phyloP scores from a whole-genome alignment of 2,797 vertebrate genomes.

The Botia almorhae region DNA sequence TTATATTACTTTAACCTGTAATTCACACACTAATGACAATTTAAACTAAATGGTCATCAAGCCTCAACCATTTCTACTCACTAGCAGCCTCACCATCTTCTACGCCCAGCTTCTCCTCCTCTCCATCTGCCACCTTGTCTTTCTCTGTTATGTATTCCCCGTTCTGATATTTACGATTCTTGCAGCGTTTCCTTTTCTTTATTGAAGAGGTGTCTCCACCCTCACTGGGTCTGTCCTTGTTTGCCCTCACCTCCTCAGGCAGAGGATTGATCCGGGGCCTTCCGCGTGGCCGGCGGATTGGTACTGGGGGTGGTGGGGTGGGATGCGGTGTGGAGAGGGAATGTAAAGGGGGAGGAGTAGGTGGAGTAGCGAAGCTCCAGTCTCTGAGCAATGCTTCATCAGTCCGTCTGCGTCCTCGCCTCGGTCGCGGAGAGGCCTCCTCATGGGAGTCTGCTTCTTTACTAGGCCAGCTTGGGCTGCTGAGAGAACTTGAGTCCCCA shows the following conservation, averaged over 20 bases:
- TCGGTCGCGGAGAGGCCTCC: constrained; percentile 66
- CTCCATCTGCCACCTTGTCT: constrained; percentile 83
- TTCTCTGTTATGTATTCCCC: constrained; percentile 93
- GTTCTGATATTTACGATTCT: constrained; percentile 92
- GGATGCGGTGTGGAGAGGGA: constrained; percentile 60
- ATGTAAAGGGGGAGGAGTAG: constrained; percentile 63
- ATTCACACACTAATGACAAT: background rate
- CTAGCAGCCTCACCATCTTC: constrained; percentile 42
- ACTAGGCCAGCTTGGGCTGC: constrained; percentile 55
- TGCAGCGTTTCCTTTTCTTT: constrained; percentile 90
- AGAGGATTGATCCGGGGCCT: constrained; percentile 82
- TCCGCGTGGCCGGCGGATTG: constrained; percentile 81
- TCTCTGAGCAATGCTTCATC: constrained; percentile 83
- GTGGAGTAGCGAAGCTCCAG: constrained; percentile 80
- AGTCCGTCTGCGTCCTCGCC: constrained; percentile 78
- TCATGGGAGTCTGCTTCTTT: constrained; percentile 68
- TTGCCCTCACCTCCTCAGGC: constrained; percentile 76
- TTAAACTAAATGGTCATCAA: constrained; percentile 16
- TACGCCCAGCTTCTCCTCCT: constrained; percentile 60
- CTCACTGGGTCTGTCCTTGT: constrained; percentile 74
- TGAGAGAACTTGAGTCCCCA: constrained; percentile 57
- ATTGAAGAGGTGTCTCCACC: constrained; percentile 74
- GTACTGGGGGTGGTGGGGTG: constrained; percentile 55
- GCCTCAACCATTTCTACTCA: constrained; percentile 35
- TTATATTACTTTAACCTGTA: background rate